A percentile compares a stretch with the other conserved stretches of the same genome.
Conservation (phyloP, 2,888 invertebrate species). For the Eupeodes latifasciatus region DNA sequence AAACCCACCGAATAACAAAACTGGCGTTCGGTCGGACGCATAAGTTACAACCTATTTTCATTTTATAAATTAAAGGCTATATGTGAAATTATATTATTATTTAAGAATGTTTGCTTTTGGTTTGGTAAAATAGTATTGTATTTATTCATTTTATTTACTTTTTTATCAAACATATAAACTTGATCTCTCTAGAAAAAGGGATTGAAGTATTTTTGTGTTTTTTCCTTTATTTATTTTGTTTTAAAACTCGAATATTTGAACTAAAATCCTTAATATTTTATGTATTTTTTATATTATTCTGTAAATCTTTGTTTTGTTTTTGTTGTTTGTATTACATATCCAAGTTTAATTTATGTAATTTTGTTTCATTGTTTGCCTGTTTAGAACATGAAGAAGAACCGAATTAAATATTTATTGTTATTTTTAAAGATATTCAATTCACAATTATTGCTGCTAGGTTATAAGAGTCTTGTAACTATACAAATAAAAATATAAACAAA, state of each 20-base stretch:
- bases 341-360: slow-evolving; percentile 33
- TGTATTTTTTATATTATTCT: slow-evolving; percentile 10
- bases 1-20: not conserved
- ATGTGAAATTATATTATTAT: not conserved
- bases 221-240: not conserved
- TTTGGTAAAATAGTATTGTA: not conserved
- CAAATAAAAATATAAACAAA: slow-evolving; percentile 28
- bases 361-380: not conserved
- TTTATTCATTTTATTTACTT: not conserved
- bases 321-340: slow-evolving; percentile 17
- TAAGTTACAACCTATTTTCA: slow-evolving; percentile 12
- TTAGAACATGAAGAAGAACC: slow-evolving; percentile 39
- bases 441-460: slow-evolving; percentile 59
- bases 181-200: slow-evolving; percentile 20
- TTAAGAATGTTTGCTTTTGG: not conserved
- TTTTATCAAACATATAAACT: slow-evolving; percentile 25
- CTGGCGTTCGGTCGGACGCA: not conserved
- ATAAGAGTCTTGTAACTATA: slow-evolving; percentile 64
- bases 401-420: slow-evolving; percentile 15
- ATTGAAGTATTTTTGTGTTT: not conserved
- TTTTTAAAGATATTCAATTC: slow-evolving; percentile 32
- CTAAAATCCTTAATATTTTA: slow-evolving; percentile 50
- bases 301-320: slow-evolving; percentile 1
- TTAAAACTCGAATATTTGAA: slow-evolving; percentile 9
- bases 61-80: not conserved